These are phyloP conservation scores for Reticulitermes lucifugus DNA, from an alignment of 2,888 invertebrate genomes.

Conservation along the genomic window DNA sequence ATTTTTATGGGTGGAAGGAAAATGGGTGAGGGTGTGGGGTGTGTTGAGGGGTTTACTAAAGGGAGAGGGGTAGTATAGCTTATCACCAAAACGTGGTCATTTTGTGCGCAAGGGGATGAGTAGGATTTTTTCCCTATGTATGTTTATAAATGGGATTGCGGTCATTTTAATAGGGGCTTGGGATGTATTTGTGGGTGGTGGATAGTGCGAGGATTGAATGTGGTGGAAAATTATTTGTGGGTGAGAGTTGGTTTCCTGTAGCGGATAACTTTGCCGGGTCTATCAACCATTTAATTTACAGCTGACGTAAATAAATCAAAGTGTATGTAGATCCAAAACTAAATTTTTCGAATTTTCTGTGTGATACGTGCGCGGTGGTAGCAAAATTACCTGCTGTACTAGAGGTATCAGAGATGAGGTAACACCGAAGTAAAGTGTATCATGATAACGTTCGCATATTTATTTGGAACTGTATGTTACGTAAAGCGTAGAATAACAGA, in stretches of 20 bases:
- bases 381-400: too few species aligned
- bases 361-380: too few species aligned
- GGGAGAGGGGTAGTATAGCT: constrained; percentile 4
- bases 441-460: too few species aligned
- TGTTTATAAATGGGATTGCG: constrained; percentile 19
- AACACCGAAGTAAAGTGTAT: too few species aligned
- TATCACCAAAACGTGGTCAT: constrained; percentile 37
- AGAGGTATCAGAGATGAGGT: too few species aligned
- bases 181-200: background rate
- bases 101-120: background rate
- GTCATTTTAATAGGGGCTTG: constrained; percentile 1
- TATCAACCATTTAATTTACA: constrained; percentile 20
- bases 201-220: constrained; percentile 9
- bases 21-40: background rate
- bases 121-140: constrained; percentile 22
- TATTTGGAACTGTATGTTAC: too few species aligned
- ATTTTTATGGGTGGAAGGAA: constrained; percentile 34
- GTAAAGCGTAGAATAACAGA: too few species aligned
- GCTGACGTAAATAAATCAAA: constrained; percentile 13
- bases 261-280: constrained; percentile 14
- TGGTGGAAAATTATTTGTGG: background rate
- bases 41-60: background rate
- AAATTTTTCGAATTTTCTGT: background rate
- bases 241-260: background rate
- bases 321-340: background rate